Conservation (phyloP, 2,797 vertebrate species). For the Bovichtus diacanthus region DNA sequence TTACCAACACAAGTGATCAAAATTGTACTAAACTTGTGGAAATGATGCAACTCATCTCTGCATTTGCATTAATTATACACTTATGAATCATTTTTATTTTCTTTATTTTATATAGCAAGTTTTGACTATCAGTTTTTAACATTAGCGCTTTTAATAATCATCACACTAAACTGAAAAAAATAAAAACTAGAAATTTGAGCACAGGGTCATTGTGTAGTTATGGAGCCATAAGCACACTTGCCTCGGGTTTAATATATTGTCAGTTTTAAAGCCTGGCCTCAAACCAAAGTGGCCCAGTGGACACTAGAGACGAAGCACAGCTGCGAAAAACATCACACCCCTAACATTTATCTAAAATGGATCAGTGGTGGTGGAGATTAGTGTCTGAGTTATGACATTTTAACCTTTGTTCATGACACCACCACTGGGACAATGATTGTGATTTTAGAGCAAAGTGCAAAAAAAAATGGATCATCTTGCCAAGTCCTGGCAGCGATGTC, state of each 20-base stretch:
- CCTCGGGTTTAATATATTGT: conserved; percentile 41
- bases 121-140: no score
- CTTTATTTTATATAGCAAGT: neutral
- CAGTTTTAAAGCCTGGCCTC: conserved; percentile 49
- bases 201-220: neutral
- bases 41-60: conserved; percentile 21
- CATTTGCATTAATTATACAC: conserved; percentile 7
- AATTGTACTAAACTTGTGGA: conserved; percentile 10
- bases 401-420: conserved; percentile 49
- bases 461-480: conserved; percentile 26
- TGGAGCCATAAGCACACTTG: conserved; percentile 4
- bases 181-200: neutral
- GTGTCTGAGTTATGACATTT: conserved; percentile 44
- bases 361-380: conserved; percentile 30
- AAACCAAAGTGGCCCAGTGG: conserved; percentile 27
- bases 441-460: conserved; percentile 25
- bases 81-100: conserved; percentile 16
- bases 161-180: no score
- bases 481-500: conserved; percentile 4
- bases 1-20: conserved; percentile 4
- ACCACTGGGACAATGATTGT: conserved; percentile 41
- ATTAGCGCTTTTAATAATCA: no score
- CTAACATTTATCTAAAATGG: conserved; percentile 41
- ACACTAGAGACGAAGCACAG: conserved; percentile 39
- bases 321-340: conserved; percentile 46